Percentiles rank a stretch among this genome's conserved stretches.
These are phyloP conservation scores for Pipa parva DNA, from an alignment of 2,113 vertebrate species.

Conservation along the genomic window DNA sequence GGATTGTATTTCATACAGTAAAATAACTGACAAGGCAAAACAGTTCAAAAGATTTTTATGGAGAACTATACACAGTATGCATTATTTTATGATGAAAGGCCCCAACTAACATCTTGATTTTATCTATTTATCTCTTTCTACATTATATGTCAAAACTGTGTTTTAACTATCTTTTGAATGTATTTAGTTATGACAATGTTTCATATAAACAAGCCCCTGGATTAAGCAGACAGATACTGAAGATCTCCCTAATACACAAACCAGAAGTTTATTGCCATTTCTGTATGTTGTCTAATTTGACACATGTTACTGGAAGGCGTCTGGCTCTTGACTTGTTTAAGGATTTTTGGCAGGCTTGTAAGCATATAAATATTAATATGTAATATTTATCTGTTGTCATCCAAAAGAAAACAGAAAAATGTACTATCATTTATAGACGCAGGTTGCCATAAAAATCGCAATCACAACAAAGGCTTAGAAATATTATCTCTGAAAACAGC, in stretches of 20 bases:
- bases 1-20: too few species aligned
- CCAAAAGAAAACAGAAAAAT: conserved; percentile 23
- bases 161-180: too few species aligned
- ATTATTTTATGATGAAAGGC: too few species aligned
- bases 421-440: background rate
- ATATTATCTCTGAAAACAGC: too few species aligned
- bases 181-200: background rate
- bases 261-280: conserved; percentile 6
- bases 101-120: too few species aligned
- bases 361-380: conserved; percentile 35
- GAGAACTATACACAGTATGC: too few species aligned
- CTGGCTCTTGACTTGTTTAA: conserved; percentile 8
- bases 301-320: conserved; percentile 26
- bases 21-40: too few species aligned
- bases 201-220: conserved; percentile 1
- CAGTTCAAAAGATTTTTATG: too few species aligned
- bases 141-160: too few species aligned
- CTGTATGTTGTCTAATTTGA: conserved; percentile 29
- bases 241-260: conserved; percentile 8
- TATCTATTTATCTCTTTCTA: too few species aligned
- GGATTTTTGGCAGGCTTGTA: conserved; percentile 17
- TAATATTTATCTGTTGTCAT: conserved; percentile 30
- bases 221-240: conserved; percentile 24
- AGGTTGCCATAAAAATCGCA: conserved; percentile 18
- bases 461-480: conserved; percentile 10